Evolutionary conservation across 2,888 invertebrate species (phyloP).

Genomic region (Cyclophora punctaria): DNA sequence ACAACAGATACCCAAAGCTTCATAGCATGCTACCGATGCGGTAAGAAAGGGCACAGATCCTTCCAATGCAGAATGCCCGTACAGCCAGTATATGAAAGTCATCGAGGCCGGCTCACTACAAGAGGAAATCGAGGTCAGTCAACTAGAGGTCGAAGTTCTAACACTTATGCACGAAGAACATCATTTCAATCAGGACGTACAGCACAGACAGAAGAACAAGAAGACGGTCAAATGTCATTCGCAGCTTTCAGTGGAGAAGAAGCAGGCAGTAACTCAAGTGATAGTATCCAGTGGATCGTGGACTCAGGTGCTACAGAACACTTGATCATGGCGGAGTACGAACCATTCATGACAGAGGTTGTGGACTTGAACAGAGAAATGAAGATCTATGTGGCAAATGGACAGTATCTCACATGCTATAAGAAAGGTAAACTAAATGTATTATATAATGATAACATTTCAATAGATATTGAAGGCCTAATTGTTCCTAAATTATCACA

Average conservation of each 20-base stretch:
- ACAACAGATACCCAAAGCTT: background rate
- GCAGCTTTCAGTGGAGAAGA: background rate
- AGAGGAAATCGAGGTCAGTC: background rate
- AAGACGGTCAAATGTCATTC: background rate
- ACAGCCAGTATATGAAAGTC: background rate
- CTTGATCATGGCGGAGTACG: background rate
- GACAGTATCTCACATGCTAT: background rate
- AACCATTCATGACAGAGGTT: conserved; percentile 1
- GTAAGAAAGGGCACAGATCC: background rate
- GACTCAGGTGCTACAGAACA: conserved; percentile 2
- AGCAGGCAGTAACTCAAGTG: conserved; percentile 4
- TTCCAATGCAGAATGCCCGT: background rate
- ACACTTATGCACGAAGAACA: too few relatives aligned
- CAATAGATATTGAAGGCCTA: background rate
- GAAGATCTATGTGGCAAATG: background rate
- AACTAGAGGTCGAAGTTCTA: background rate
- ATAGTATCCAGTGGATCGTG: background rate
- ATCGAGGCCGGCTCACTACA: background rate
- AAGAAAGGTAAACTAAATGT: conserved; percentile 1
- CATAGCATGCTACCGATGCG: background rate
- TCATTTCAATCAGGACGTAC: background rate
- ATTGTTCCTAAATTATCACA: conserved; percentile 1
- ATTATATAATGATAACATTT: background rate
- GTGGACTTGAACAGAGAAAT: background rate
- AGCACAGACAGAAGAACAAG: background rate